These are phyloP conservation scores for Seira musarum DNA, from an alignment of 2,888 invertebrate genomes.

Conservation along the genomic window DNA sequence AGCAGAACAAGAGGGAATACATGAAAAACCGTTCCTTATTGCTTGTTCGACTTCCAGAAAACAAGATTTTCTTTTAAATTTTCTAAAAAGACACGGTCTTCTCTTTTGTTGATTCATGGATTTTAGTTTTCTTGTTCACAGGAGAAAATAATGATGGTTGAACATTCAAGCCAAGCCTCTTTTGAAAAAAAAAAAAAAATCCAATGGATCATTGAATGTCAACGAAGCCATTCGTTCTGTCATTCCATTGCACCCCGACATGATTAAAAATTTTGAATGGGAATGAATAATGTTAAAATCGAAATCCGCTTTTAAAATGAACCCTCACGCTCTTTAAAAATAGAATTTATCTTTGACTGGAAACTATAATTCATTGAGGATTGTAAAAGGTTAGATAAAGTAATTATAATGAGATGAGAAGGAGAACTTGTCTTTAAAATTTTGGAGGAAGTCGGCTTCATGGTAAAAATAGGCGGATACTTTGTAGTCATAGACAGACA, in stretches of 20 bases:
- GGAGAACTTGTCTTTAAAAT: no score
- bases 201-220: conserved; percentile 51
- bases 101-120: background rate
- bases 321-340: background rate
- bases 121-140: conserved; percentile 1
- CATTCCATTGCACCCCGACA: background rate
- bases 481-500: conserved; percentile 17
- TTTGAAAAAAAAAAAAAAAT: background rate
- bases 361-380: no score
- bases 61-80: background rate
- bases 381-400: no score
- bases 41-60: conserved; percentile 21
- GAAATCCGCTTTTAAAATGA: background rate
- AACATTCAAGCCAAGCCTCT: no score
- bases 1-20: conserved; percentile 11
- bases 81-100: no score
- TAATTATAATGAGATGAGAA: no score
- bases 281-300: background rate
- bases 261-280: no score
- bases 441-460: no score
- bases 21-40: conserved; percentile 29
- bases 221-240: conserved; percentile 32
- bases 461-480: conserved; percentile 21
- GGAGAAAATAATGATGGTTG: background rate
- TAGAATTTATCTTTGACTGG: no score